Conservation (phyloP, 2,888 invertebrate genomes). For the Eupelmus urozonus region DNA sequence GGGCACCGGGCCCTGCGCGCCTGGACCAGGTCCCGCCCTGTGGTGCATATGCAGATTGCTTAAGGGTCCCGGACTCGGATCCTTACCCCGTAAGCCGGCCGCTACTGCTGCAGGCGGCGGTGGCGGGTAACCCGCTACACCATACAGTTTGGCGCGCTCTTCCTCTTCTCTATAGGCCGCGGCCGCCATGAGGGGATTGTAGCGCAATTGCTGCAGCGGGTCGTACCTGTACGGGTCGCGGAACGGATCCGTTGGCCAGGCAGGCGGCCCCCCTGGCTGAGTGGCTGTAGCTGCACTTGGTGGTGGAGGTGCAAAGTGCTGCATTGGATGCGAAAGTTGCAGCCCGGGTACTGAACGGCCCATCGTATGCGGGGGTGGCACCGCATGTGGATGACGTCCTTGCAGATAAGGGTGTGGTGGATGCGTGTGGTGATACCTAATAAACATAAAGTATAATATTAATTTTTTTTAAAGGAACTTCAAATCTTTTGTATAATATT, state of each 20-base stretch:
- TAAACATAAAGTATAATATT: background rate
- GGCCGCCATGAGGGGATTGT: slow-evolving; percentile 89
- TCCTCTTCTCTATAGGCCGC: slow-evolving; percentile 85
- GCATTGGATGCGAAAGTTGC: slow-evolving; percentile 79
- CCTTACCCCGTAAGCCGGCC: slow-evolving; percentile 76
- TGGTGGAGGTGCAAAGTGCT: slow-evolving; percentile 77
- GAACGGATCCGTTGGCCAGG: slow-evolving; percentile 83
- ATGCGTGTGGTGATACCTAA: slow-evolving; percentile 78
- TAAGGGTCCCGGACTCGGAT: slow-evolving; percentile 78
- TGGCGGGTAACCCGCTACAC: slow-evolving; percentile 55
- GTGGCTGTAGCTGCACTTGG: slow-evolving; percentile 67
- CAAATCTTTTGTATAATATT: no score
- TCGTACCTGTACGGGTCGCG: slow-evolving; percentile 84
- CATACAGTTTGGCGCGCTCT: slow-evolving; percentile 82
- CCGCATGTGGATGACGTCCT: slow-evolving; percentile 75
- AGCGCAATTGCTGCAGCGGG: slow-evolving; percentile 83
- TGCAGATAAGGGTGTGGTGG: slow-evolving; percentile 78
- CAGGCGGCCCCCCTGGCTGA: slow-evolving; percentile 76
- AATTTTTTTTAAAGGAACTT: no score
- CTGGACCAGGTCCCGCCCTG: slow-evolving; percentile 79
- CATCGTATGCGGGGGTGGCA: slow-evolving; percentile 79
- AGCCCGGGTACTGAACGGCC: slow-evolving; percentile 79
- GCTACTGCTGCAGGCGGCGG: slow-evolving; percentile 79
- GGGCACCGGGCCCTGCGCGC: slow-evolving; percentile 68
- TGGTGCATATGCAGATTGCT: slow-evolving; percentile 79